Evolutionary conservation across 2,888 invertebrate species (phyloP).

Genomic region (Phortica magna): DNA sequence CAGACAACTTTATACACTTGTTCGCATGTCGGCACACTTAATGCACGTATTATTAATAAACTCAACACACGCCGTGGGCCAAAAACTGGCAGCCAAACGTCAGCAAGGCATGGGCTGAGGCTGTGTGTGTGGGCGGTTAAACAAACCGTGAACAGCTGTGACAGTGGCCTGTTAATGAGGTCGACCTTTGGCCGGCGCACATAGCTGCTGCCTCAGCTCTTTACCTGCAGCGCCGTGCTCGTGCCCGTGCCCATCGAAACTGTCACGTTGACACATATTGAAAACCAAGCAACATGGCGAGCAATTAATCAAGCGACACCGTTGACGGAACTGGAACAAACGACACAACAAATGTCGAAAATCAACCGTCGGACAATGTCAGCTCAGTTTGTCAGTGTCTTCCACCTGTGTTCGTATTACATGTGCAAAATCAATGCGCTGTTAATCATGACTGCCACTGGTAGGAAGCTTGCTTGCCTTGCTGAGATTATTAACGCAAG

Average conservation of each 20-base stretch:
- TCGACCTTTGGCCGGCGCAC: neutral
- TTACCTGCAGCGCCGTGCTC: neutral
- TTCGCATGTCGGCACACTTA: neutral
- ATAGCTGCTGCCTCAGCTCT: neutral
- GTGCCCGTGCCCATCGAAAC: neutral
- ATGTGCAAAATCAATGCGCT: neutral
- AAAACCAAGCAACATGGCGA: slow-evolving; percentile 16
- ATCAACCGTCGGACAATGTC: neutral
- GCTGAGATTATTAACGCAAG: slow-evolving; percentile 2
- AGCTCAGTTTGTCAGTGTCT: neutral
- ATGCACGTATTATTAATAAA: slow-evolving; percentile 21
- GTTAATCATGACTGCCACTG: neutral
- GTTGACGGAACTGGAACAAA: neutral
- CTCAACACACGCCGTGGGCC: slow-evolving; percentile 34
- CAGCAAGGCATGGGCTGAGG: neutral
- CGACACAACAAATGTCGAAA: slow-evolving; percentile 4
- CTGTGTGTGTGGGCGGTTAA: neutral
- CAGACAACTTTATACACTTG: neutral
- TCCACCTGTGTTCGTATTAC: slow-evolving; percentile 5
- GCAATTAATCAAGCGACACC: slow-evolving; percentile 30
- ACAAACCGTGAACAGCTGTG: slow-evolving; percentile 28
- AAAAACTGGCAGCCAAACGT: no score
- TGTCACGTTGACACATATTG: slow-evolving; percentile 27
- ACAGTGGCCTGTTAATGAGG: slow-evolving; percentile 23
- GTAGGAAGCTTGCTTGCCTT: neutral